Evolutionary conservation across 2,113 vertebrate species (phyloP).

Genomic region (Psilopogon haemacephalus): DNA sequence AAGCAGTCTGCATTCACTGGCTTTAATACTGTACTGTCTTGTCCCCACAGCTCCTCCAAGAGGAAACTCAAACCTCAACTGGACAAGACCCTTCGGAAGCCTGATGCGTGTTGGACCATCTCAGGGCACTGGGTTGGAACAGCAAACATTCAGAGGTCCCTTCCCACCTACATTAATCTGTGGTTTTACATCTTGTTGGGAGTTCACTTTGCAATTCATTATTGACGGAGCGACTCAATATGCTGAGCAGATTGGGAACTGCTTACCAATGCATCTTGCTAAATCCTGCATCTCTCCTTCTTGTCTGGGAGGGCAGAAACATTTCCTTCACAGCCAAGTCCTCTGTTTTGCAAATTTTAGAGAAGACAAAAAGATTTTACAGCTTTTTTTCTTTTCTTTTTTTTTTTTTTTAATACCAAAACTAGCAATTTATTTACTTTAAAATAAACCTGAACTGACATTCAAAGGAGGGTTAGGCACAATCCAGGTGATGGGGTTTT

Average conservation of each 20-base stretch:
- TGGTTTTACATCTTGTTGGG: not conserved
- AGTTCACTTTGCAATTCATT: not conserved
- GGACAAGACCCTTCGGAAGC: not conserved
- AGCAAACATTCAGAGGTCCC: not conserved
- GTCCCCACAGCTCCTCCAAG: not conserved
- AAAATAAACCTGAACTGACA: constrained; percentile 42
- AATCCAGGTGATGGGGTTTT: constrained; percentile 51
- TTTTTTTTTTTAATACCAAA: not conserved
- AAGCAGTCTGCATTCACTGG: not conserved
- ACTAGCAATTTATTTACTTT: not conserved
- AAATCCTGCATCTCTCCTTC: not conserved
- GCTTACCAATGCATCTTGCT: not conserved
- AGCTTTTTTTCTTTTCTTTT: not conserved
- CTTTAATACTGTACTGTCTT: not conserved
- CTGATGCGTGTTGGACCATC: not conserved
- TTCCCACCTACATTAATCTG: not conserved
- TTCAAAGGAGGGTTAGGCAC: not conserved
- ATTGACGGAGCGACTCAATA: not conserved
- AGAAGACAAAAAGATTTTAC: constrained; percentile 2
- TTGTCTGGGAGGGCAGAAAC: not conserved
- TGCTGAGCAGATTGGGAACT: not conserved
- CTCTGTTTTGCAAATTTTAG: not conserved
- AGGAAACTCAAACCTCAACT: not conserved
- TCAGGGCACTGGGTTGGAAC: not conserved
- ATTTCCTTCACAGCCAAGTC: not conserved